Base-by-base conservation (phyloP, 2,113 vertebrate genomes). In the Thinocorus orbignyianus region DNA sequence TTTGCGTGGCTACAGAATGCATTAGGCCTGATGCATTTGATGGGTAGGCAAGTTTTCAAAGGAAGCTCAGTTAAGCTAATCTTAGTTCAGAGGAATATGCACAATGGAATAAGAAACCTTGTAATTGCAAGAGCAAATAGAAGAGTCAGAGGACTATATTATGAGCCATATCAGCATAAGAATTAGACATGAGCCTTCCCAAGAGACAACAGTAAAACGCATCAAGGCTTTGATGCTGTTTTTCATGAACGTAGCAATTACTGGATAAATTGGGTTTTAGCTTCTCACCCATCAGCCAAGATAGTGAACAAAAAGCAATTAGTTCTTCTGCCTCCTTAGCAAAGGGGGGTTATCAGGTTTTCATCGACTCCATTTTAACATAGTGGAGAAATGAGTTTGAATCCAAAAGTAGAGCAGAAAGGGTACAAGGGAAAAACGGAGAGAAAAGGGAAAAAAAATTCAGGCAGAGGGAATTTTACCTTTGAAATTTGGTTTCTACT, bases 191-290 rank as follows among this genome's bases (percentile, higher is more conserved):
- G 95, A 97, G 69, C 90, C 89, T 94, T 97, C 97, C 97, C 96
- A 91, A 91, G 97, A 97, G 97, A 97, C 70, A 88, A 88, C 77
- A 93, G 93, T 84, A 97, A 97, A 98, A 97, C 3, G 12, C 92
- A 94, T 93, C 68, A 84, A 95, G 70, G 86, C 92, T 98, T 97
- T 97, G 97, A 97, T 95, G 96, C 90, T 95, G 76, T 93, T 97
- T 97, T 97, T 98, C 97, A 97, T 92, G 95, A 98, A 97, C 85
- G 70, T 66, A 96, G 97, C 97, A 98, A 98, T 98, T 98, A 98
- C 91, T 92, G 86, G 91, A 92, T 98, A 98, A 97, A 98, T 96
- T 97, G 84, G 79, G 74, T 96, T 98, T 98, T 97, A 97, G 95
- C 96, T 98, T 97, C 96, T 97, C 91, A 97, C 97, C 92, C 98